phyloP scores from a whole-genome alignment of 2,888 invertebrate genomes.

The Sesamia inferens region DNA sequence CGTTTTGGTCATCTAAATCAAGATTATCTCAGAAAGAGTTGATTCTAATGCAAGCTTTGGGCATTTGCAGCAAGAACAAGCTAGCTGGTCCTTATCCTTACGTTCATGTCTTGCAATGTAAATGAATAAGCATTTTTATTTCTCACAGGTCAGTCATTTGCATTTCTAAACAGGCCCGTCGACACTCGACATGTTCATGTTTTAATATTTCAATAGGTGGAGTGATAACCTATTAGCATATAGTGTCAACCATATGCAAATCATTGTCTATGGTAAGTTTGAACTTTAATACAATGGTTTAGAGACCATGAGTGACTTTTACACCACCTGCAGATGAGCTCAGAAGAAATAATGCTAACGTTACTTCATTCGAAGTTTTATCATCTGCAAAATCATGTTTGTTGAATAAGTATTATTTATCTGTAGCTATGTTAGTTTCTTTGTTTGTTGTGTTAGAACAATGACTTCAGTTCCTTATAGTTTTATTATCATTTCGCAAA shows the following conservation, averaged over 20 bases:
- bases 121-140: conserved; percentile 52
- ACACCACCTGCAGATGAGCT: conserved; percentile 11
- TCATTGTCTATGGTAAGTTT: conserved; percentile 45
- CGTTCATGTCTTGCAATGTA: conserved; percentile 20
- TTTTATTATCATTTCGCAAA: conserved; percentile 35
- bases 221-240: conserved; percentile 55
- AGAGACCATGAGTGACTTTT: conserved; percentile 22
- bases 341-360: conserved; percentile 17
- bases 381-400: conserved; percentile 34
- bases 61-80: not conserved
- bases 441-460: conserved; percentile 33
- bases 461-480: conserved; percentile 28
- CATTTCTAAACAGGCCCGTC: conserved; percentile 47
- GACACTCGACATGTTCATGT: conserved; percentile 40
- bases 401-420: conserved; percentile 41
- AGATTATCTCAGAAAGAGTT: conserved; percentile 4
- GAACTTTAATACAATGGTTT: conserved; percentile 53
- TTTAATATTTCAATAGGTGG: conserved; percentile 48
- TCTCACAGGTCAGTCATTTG: conserved; percentile 47
- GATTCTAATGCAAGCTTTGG: not conserved
- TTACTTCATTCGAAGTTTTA: conserved; percentile 23
- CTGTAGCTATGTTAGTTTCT: conserved; percentile 18
- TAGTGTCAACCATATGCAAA: conserved; percentile 53
- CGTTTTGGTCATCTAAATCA: not conserved
- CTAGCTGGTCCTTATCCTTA: not conserved